phyloP scores from a whole-genome alignment of 2,888 invertebrate species.

The Choreutis nemorana region DNA sequence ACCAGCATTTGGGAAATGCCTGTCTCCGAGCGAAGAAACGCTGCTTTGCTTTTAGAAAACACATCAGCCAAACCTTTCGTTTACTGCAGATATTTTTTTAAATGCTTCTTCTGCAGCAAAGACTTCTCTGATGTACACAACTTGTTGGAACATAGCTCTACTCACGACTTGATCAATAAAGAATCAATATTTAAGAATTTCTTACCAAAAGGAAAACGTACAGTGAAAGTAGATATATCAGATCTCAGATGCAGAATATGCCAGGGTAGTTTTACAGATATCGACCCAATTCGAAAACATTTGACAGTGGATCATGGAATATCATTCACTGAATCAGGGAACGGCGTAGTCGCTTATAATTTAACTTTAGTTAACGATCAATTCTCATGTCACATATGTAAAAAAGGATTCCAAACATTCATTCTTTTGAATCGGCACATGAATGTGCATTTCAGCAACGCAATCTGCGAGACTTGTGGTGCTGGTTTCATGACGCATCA shows the following conservation, averaged over 20 bases:
- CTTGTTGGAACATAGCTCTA: slow-evolving; percentile 25
- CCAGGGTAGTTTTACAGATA: slow-evolving; percentile 15
- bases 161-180: slow-evolving; percentile 27
- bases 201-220: slow-evolving; percentile 36
- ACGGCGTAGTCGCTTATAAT: slow-evolving; percentile 36
- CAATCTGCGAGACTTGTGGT: slow-evolving; percentile 43
- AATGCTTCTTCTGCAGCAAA: slow-evolving; percentile 41
- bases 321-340: slow-evolving; percentile 32
- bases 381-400: slow-evolving; percentile 35
- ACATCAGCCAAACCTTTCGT: slow-evolving; percentile 37
- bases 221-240: slow-evolving; percentile 44
- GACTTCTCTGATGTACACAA: slow-evolving; percentile 29
- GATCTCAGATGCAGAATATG: slow-evolving; percentile 37
- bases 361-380: slow-evolving; percentile 27
- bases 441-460: slow-evolving; percentile 47
- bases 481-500: slow-evolving; percentile 43
- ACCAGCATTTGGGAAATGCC: slow-evolving; percentile 47
- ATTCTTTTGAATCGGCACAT: slow-evolving; percentile 43
- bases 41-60: slow-evolving; percentile 29
- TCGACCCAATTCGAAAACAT: slow-evolving; percentile 30
- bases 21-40: slow-evolving; percentile 39
- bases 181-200: slow-evolving; percentile 26
- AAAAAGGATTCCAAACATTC: slow-evolving; percentile 37
- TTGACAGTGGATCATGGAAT: slow-evolving; percentile 23
- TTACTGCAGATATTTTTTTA: slow-evolving; percentile 41